phyloP scores from a whole-genome alignment of 2,113 vertebrate genomes.

The Cnemophilus loriae region DNA sequence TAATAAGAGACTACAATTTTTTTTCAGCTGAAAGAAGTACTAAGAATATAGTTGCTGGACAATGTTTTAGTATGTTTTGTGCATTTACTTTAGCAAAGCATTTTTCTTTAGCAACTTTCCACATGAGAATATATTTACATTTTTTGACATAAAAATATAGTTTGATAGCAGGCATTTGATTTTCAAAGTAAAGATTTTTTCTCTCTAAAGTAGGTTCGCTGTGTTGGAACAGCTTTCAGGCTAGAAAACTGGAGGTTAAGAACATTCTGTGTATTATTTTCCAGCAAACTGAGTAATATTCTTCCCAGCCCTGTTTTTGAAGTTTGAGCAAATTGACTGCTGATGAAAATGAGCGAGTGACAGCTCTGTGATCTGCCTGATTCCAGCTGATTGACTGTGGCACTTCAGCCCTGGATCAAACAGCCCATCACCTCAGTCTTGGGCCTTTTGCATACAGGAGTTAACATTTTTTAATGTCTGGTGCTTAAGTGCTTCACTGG shows the following conservation, averaged over 20 bases:
- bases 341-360: neutral
- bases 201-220: neutral
- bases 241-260: neutral
- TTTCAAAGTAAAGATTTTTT: neutral
- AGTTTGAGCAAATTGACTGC: neutral
- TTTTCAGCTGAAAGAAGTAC: neutral
- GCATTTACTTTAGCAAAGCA: neutral
- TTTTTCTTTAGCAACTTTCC: neutral
- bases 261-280: neutral
- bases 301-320: neutral
- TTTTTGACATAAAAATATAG: neutral
- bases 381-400: neutral
- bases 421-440: neutral
- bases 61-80: neutral
- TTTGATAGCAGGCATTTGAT: neutral
- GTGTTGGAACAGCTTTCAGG: neutral
- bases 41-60: neutral
- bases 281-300: neutral
- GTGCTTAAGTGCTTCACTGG: neutral
- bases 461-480: neutral
- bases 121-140: neutral
- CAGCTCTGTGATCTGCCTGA: neutral
- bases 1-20: neutral
- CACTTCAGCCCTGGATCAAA: neutral
- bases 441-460: neutral